Base-by-base conservation (phyloP, 1,140 invertebrate species). In the Metopolophium dirhodum region DNA sequence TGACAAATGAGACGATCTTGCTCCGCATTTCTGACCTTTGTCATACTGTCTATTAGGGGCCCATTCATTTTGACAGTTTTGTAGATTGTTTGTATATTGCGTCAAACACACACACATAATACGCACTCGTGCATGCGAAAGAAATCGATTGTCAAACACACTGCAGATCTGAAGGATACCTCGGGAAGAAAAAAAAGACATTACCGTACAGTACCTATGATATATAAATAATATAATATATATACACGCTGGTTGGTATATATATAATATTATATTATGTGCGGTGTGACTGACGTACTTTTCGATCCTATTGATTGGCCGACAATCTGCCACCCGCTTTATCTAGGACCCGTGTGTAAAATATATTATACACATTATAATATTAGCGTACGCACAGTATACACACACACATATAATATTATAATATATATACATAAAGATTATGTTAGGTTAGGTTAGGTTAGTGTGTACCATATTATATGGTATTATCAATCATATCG, bases 41-140 rank as follows among this genome's bases (percentile, higher is more conserved):
- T 83, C 8, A 83, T 23, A 35, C 22, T 83, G 77, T 83, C 35
- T 83, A 83, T 83, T 83, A 83, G 18, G n/a, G 8, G 77, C 77
- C 35, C 22, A 83, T 83, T 83, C 18, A 83, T 83, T 37, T 83
- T 83, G 77, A 83, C 77, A 83, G 77, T 83, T 83, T 83, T 83
- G 35, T 20, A 22, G 77, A 37, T 35, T 35, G n/a, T 37, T 37
- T 37, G 35, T 37, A 37, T 77, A 37, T 83, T 83, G 35, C 7
- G 0, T 83, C n/a, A 77, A 4, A 77, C 30, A 18, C 61, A 14
- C 30, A n/a, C 54, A 7, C 8, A 11, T 9, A 47, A 47, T 47
- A 47, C 23, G 41, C 41, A 30, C 35, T 22, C 2, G 35, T 37
- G 2, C 35, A 83, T 37, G 35, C 35, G 20, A 83, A 83, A 83